A percentile compares a stretch with the other conserved stretches of the same genome.
Conservation (phyloP, 2,113 vertebrate genomes). For the Taxidea taxus region DNA sequence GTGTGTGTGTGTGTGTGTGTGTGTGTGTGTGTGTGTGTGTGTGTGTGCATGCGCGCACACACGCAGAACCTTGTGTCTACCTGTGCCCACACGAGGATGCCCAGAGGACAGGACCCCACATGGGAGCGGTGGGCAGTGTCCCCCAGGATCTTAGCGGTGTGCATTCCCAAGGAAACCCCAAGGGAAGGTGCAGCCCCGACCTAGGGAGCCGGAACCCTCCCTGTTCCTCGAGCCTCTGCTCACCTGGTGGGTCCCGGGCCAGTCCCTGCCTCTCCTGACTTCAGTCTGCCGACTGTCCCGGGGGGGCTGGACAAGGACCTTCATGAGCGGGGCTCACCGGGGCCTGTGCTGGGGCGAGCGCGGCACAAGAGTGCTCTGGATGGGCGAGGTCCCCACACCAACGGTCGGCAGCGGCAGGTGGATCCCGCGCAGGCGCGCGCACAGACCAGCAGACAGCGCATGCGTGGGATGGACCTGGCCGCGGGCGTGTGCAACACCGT, state of each 20-base stretch:
- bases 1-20: no score
- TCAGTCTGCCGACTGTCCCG: slow-evolving; percentile 22
- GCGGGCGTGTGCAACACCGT: no score
- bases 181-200: not conserved
- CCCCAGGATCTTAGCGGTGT: not conserved
- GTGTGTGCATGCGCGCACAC: no score
- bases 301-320: not conserved
- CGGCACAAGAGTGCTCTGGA: not conserved
- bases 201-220: not conserved
- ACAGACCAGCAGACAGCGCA: no score
- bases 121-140: not conserved
- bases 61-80: no score
- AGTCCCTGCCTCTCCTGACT: not conserved
- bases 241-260: not conserved
- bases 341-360: accelerated
- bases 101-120: not conserved
- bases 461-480: not conserved
- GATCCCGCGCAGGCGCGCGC: not conserved
- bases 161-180: not conserved
- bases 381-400: not conserved
- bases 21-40: no score
- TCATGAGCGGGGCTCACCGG: not conserved
- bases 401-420: no score
- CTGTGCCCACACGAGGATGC: not conserved
- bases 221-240: not conserved